Evolutionary conservation across 2,113 vertebrate species (phyloP), one percentile per base, ranked within the genome.

Genomic region (Ascaphus truei): DNA sequence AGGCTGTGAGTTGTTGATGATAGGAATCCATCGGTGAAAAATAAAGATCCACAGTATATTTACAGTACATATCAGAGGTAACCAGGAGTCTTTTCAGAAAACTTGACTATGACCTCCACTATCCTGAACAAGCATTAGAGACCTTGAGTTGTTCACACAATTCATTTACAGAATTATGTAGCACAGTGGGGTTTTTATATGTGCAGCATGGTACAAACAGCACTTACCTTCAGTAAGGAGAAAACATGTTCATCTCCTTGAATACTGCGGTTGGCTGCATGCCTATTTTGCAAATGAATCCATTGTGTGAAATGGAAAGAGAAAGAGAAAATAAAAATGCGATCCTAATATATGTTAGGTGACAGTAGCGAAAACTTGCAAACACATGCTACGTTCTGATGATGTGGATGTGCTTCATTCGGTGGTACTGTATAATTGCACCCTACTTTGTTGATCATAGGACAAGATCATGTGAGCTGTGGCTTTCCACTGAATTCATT

Each of bases 251-350:
- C 29, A 50, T n/a, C 12, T 36, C 53, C 9, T 59, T 59, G 59
- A 59, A 68, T 68, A 68, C 58, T 33, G 18, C 37, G 57, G 12
- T 41, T n/a, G n/a, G 12, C 39, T 2, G 20, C 58, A 45, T 58
- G 48, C 52, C 48, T 15, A 48, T 58, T 45, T 57, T 67, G 45
- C 37, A 67, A 33, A 15, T 58, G 23, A 59, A 50, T 33, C 22
- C 7, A 29, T n/a, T 31, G 26, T 31, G n/a, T 57, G 29, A 36
- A 68, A 57, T 68, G 37, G n/a, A 45, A 48, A 37, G 62, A 52
- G 25, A 36, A 33, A n/a, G n/a, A n/a, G 37, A 55, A 39, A 37
- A 29, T 6, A 18, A 50, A 48, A 59, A 67, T 30, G 10, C 10
- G 29, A 31, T 37, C 59, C 12, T 68, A 5, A 29, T 36, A 36